Evolutionary conservation across 2,113 vertebrate species (phyloP).

Genomic region (Suncus etruscus): DNA sequence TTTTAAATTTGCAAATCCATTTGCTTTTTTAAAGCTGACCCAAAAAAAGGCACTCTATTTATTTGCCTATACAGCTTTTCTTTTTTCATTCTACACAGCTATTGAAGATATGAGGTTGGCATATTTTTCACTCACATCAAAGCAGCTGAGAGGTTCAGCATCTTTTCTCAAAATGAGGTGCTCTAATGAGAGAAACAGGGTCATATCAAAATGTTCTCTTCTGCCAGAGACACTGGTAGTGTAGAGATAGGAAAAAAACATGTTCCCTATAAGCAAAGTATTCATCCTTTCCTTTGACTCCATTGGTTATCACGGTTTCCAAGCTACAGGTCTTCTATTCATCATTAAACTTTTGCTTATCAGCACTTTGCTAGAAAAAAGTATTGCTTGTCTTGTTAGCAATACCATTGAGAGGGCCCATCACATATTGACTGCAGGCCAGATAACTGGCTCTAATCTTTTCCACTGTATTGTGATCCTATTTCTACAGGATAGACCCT

Average conservation of each 20-base stretch:
- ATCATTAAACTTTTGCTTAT: slow-evolving; percentile 33
- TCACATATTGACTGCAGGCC: neutral
- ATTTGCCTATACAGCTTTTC: slow-evolving; percentile 65
- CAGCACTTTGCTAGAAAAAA: slow-evolving; percentile 3
- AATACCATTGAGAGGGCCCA: neutral
- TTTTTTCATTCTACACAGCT: slow-evolving; percentile 52
- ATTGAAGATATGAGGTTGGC: slow-evolving; percentile 10
- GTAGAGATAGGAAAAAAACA: slow-evolving; percentile 24
- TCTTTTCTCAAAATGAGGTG: slow-evolving; percentile 50
- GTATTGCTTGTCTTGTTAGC: neutral
- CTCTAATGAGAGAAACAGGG: slow-evolving; percentile 35
- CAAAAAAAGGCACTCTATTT: slow-evolving; percentile 39
- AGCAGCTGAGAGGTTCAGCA: slow-evolving; percentile 40
- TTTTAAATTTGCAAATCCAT: slow-evolving; percentile 70
- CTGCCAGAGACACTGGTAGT: neutral
- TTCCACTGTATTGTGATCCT: neutral
- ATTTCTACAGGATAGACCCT: neutral
- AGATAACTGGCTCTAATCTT: neutral
- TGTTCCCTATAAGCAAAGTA: neutral
- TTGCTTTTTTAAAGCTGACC: slow-evolving; percentile 65
- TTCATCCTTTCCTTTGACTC: neutral
- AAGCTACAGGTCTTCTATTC: neutral
- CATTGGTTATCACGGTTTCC: neutral
- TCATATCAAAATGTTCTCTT: neutral
- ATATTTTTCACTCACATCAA: slow-evolving; percentile 55